These are phyloP conservation scores for Ceyx cyanopectus DNA, from an alignment of 2,113 vertebrate species.

Conservation along the genomic window DNA sequence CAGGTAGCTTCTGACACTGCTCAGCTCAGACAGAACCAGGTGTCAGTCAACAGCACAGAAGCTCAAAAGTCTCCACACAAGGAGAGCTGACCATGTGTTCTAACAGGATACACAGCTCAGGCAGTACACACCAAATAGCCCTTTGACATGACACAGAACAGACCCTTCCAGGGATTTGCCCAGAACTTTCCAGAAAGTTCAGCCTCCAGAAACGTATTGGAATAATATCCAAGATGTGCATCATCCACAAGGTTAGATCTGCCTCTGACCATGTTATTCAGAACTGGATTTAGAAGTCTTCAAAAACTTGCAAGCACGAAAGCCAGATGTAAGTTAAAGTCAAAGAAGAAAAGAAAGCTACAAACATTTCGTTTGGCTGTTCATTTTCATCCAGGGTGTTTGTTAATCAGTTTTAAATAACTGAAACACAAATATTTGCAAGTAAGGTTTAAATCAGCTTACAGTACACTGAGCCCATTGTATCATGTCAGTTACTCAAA, in stretches of 20 bases:
- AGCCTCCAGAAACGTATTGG: neutral
- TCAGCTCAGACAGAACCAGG: neutral
- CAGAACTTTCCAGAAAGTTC: neutral
- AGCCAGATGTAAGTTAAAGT: neutral
- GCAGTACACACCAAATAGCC: neutral
- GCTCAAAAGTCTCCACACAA: neutral
- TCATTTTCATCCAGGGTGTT: neutral
- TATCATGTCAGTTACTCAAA: neutral
- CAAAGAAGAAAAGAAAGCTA: neutral
- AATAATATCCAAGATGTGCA: neutral
- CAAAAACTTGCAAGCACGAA: neutral
- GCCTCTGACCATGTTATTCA: neutral
- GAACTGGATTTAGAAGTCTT: neutral
- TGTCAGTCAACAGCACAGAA: neutral
- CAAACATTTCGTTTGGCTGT: neutral
- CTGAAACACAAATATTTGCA: neutral
- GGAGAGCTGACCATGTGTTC: rapidly evolving
- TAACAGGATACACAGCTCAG: neutral
- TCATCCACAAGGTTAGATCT: neutral
- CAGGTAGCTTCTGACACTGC: neutral
- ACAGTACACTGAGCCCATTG: neutral
- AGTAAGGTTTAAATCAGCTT: neutral
- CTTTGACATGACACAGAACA: neutral
- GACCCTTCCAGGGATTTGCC: neutral
- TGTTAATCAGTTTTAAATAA: neutral